Evolutionary conservation across 1,140 invertebrate genomes (phyloP), one percentile per base, ranked within the genome.

Genomic region (Drosophila pseudoobscura): DNA sequence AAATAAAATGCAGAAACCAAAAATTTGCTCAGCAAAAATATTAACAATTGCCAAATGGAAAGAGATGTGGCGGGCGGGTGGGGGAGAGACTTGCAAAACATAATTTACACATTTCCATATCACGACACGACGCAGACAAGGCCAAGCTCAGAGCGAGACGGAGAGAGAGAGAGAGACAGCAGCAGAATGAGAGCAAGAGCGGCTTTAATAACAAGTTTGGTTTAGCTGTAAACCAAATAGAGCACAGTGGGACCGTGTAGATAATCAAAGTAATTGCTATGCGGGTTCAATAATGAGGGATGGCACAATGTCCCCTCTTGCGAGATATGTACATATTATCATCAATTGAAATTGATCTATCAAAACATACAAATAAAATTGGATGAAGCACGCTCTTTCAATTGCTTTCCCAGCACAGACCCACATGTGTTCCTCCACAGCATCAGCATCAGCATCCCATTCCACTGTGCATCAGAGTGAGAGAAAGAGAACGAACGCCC

Each of bases 11-110:
- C 51, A 43, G 35, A 39, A 39, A 39, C 35, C 17, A 56, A 22
- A 55, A 69, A 55, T 66, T 69, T n/a, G 51, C 20, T 55, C 6
- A 20, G 51, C 50, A 69, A 66, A 66, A 35, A 41, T 66, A 35
- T 20, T 24, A 65, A 68, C 43, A 65, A 68, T 53, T 47, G 43
- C 31, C 22, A n/a, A n/a, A 3, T 1, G 15, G 49, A 5, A 22
- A 15, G 17, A 39, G n/a, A 3, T 9, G 31, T 0, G 31, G 3
- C 0, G 3, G 31, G 8, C 3, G 31, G 8, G 7, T 43, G 26
- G 43, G 6, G 53, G n/a, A 26, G 9, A 17, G 41, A 45, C 41
- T 20, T 39, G 35, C 35, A 7, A 56, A 6, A 56, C 6, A 45
- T 56, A 45, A 56, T 45, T 45, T 26, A 29, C 35, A 39, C 35